Conservation (phyloP, 64 coral and sea anemone species). For the Cladopsammia gracilis region DNA sequence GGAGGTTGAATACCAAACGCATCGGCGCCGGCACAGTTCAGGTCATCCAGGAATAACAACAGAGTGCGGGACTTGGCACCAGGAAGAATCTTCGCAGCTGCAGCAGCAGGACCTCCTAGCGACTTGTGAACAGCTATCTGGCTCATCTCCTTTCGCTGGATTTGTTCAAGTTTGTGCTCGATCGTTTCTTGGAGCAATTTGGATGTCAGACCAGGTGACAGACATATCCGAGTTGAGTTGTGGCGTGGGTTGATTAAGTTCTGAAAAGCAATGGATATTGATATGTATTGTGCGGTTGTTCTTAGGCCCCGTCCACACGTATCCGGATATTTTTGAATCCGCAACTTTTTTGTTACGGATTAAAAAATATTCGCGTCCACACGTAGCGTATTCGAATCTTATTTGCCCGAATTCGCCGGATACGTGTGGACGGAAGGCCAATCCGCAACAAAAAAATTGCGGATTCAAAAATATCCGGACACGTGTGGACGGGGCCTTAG, state of each 20-base stretch:
- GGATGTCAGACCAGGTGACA: conserved; percentile 81
- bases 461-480: too few relatives aligned
- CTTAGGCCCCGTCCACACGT: too few relatives aligned
- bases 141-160: conserved; percentile 76
- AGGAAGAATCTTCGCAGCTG: not conserved
- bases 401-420: too few relatives aligned
- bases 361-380: too few relatives aligned
- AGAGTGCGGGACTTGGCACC: conserved; percentile 56
- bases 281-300: too few relatives aligned
- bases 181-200: conserved; percentile 88
- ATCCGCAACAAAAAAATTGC: too few relatives aligned
- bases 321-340: too few relatives aligned
- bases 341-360: too few relatives aligned
- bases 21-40: conserved; percentile 81
- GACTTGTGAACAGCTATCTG: conserved; percentile 32
- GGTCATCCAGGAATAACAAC: conserved; percentile 91
- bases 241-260: conserved; percentile 83
- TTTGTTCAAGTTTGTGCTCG: conserved; percentile 82
- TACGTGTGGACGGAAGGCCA: too few relatives aligned
- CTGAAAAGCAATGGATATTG: conserved; percentile 1
- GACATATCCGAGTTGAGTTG: conserved; percentile 73
- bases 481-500: too few relatives aligned
- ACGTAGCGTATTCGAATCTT: too few relatives aligned
- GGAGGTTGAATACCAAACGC: conserved; percentile 77
- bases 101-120: not conserved